Evolutionary conservation across 2,888 invertebrate species (phyloP), one percentile per base, ranked within the genome.

Genomic region (Stramonita haemastoma): DNA sequence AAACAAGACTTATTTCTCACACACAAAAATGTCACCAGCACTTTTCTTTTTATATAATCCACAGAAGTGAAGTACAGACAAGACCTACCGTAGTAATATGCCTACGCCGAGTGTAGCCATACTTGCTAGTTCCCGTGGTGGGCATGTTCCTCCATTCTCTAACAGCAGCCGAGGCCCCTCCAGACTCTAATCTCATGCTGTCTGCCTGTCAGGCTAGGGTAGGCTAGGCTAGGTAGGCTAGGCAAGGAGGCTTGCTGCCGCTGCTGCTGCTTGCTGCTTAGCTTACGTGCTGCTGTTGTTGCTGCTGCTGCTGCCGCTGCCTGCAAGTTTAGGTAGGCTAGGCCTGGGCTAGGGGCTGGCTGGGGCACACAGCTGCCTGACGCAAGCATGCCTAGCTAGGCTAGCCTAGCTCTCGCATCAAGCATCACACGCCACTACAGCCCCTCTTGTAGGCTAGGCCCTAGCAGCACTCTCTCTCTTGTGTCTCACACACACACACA

Each of bases 91-190:
- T 77, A 46, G 87, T 77, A 46, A 46, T 26, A 46, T 79, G 56
- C 19, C 89, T 85, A 77, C 57, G 70, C 46, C 86, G 46, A 36
- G 36, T 77, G n/a, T 84, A 26, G n/a, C 83, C 90, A 81, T 83
- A 89, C 90, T 91, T 89, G 84, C 91, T 90, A 79, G 89, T 87
- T 56, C 92, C 92, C 91, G 92, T 92, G 89, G 93, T 90, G 85
- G 93, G 93, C 93, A 93, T 93, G 90, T 90, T 90, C 81, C 91
- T 92, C 93, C 93, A 93, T 93, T 92, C 91, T 92, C 90, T 92
- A 88, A 91, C 92, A 89, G 91, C 92, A 90, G 46, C 46, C 46
- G 46, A 46, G 46, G 46, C 46, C 46, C 89, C 90, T 70, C 92
- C 90, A 86, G 91, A 92, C 91, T 93, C 93, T 86, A 93, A 92